These are phyloP conservation scores for Lepeophtheirus nordmannii DNA, from an alignment of 2,888 invertebrate species.

Conservation along the genomic window DNA sequence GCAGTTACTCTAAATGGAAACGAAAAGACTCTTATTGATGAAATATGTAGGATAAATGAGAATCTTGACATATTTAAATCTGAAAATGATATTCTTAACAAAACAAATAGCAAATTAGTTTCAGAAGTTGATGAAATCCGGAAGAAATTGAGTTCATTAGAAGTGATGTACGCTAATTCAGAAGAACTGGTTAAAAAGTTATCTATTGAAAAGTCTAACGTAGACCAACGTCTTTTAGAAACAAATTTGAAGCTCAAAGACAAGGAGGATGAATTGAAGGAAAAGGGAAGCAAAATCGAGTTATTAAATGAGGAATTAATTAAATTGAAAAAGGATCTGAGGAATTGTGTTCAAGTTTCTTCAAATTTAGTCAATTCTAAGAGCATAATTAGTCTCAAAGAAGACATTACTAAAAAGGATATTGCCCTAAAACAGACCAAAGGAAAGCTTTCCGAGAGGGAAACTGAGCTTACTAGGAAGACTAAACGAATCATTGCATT, in stretches of 20 bases:
- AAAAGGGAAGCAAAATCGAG: not conserved
- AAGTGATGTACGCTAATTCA: not conserved
- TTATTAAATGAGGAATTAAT: not conserved
- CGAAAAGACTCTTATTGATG: not conserved
- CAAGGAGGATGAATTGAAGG: not conserved
- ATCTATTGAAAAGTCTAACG: not conserved
- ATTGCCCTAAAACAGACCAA: not conserved
- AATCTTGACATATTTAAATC: not conserved
- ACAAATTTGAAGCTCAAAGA: not conserved
- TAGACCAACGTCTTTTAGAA: not conserved
- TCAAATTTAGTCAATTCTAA: not conserved
- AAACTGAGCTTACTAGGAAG: not conserved
- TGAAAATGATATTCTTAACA: not conserved
- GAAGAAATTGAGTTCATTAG: not conserved
- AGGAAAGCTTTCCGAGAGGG: not conserved
- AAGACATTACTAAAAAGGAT: not conserved
- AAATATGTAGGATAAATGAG: not conserved
- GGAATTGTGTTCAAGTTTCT: not conserved
- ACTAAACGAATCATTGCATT: not conserved
- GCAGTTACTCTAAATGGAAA: not conserved
- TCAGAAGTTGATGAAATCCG: not conserved
- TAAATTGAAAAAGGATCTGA: not conserved
- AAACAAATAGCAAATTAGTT: not conserved
- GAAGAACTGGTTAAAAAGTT: not conserved
- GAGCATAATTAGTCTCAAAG: not conserved